Evolutionary conservation across 2,113 vertebrate species (phyloP).

Genomic region (Noturus placidus): DNA sequence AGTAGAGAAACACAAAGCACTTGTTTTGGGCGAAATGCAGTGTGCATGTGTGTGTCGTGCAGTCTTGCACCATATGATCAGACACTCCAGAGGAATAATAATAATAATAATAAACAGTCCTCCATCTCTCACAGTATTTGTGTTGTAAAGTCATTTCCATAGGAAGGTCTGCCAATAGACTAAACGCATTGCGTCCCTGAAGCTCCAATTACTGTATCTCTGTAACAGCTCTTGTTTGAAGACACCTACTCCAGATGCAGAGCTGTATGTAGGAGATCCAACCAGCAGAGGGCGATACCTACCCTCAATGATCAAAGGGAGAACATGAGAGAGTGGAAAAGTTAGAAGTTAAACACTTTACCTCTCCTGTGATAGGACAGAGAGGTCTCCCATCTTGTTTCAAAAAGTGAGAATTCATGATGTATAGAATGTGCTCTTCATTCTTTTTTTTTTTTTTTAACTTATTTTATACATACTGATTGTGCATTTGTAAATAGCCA

Average conservation of each 20-base stretch:
- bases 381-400: constrained; percentile 57
- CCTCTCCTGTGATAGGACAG: constrained; percentile 54
- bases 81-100: constrained; percentile 33
- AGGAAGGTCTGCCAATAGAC: constrained; percentile 14
- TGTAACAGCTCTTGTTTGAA: constrained; percentile 9
- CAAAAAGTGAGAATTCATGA: constrained; percentile 73
- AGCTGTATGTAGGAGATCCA: constrained; percentile 16
- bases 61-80: constrained; percentile 30
- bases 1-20: constrained; percentile 62
- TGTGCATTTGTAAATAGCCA: constrained; percentile 98
- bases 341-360: constrained; percentile 5
- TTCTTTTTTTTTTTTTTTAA: constrained; percentile 97
- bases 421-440: constrained; percentile 95
- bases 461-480: constrained; percentile 99
- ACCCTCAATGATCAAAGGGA: constrained; percentile 8
- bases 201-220: constrained; percentile 35
- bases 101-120: background rate
- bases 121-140: background rate
- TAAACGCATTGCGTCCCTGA: constrained; percentile 18
- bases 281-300: constrained; percentile 42
- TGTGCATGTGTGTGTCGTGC: constrained; percentile 45
- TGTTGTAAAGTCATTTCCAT: background rate
- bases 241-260: constrained; percentile 15
- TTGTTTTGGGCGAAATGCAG: constrained; percentile 55
- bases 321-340: background rate